Evolutionary conservation across 2,113 vertebrate species (phyloP).

Genomic region (Connochaetes taurinus): DNA sequence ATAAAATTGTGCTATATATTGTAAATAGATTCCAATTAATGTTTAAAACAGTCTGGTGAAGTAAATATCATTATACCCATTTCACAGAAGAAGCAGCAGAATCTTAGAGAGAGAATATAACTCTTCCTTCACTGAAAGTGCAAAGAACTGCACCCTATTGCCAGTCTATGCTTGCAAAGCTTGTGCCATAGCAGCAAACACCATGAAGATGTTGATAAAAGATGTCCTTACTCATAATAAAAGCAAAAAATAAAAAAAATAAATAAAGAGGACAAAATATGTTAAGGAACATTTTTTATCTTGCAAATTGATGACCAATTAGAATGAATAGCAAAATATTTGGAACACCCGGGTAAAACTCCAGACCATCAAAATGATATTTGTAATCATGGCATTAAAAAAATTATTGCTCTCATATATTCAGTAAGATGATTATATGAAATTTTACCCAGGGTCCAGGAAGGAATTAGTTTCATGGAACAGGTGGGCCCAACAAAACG

Average conservation of each 20-base stretch:
- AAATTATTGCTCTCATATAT: neutral
- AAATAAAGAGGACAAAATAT: neutral
- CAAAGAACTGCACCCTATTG: neutral
- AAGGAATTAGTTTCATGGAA: neutral
- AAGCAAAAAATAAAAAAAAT: neutral
- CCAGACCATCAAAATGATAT: neutral
- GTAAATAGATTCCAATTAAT: neutral
- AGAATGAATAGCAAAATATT: neutral
- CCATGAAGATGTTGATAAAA: neutral
- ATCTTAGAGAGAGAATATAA: neutral
- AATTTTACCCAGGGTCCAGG: neutral
- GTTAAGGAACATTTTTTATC: neutral
- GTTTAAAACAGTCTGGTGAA: neutral
- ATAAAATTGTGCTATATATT: neutral
- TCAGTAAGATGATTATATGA: neutral
- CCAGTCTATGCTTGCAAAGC: neutral
- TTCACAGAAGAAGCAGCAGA: neutral
- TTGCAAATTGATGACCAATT: neutral
- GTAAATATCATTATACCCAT: neutral
- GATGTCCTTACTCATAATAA: neutral
- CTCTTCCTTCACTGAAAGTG: neutral
- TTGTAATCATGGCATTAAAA: neutral
- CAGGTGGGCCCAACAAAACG: neutral
- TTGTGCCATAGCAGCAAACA: neutral
- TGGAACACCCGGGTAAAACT: neutral